Evolutionary conservation across 2,113 vertebrate species (phyloP).

Genomic region (Labeo catla): DNA sequence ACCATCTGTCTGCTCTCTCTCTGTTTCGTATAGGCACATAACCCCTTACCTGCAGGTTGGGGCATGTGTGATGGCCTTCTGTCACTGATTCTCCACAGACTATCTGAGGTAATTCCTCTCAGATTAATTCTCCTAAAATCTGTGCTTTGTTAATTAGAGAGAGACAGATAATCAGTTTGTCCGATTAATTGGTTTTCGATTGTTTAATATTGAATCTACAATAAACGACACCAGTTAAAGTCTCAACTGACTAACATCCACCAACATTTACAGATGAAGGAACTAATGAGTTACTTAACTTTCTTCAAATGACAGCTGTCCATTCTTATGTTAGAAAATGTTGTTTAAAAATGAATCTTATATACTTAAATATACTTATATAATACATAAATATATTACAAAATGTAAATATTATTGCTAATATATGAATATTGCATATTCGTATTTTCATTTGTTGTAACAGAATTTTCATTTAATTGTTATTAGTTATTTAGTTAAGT

Average conservation of each 20-base stretch:
- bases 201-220: not conserved
- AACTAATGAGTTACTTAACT: not conserved
- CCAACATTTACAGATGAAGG: not conserved
- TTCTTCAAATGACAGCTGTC: not conserved
- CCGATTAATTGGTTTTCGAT: not conserved
- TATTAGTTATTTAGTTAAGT: not conserved
- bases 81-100: conserved; percentile 67
- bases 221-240: not conserved
- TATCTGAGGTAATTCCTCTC: conserved; percentile 70
- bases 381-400: not conserved
- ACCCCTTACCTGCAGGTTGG: conserved; percentile 65
- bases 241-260: not conserved
- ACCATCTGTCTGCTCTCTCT: conserved; percentile 18
- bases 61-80: conserved; percentile 76
- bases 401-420: not conserved
- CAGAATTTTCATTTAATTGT: not conserved
- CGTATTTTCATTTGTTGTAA: not conserved
- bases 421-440: not conserved
- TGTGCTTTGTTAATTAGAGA: conserved; percentile 11
- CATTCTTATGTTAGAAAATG: not conserved
- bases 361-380: not conserved
- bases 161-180: conserved; percentile 27
- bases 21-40: conserved; percentile 51
- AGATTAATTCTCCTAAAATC: conserved; percentile 12
- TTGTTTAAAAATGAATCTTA: not conserved